These are phyloP conservation scores for Aegotheles bennettii DNA, from an alignment of 2,113 vertebrate genomes.

Conservation along the genomic window DNA sequence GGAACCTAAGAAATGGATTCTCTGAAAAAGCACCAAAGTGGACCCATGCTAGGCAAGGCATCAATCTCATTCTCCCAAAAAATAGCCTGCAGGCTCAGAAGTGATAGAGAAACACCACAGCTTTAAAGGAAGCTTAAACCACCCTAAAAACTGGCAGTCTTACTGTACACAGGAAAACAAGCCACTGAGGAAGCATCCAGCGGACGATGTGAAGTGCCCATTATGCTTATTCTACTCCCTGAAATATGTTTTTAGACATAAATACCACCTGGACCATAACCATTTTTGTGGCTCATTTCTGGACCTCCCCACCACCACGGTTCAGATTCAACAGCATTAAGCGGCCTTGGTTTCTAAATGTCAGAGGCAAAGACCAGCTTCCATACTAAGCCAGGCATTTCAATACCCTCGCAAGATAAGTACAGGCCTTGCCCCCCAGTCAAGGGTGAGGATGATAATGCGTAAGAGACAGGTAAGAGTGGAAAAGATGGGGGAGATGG, in stretches of 20 bases:
- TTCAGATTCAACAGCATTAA: not conserved
- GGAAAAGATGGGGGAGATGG: not conserved
- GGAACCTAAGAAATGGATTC: not conserved
- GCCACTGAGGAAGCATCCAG: rapidly evolving
- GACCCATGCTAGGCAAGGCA: not conserved
- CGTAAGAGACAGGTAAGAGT: not conserved
- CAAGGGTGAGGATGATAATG: not conserved
- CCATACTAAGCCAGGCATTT: not conserved
- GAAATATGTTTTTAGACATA: not conserved
- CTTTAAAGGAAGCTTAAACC: not conserved
- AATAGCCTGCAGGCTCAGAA: not conserved
- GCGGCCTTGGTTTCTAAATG: not conserved
- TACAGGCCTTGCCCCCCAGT: not conserved
- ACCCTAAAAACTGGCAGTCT: not conserved
- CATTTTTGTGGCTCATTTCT: not conserved
- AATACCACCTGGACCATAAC: not conserved
- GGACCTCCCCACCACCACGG: not conserved
- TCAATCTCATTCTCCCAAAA: not conserved
- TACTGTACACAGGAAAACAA: not conserved
- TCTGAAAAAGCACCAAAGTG: not conserved
- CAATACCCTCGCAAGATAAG: not conserved
- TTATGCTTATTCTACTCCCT: not conserved
- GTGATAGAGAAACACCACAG: not conserved
- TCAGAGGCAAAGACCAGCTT: not conserved
- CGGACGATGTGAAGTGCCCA: not conserved